phyloP scores from a whole-genome alignment of 2,888 invertebrate species.

The Strigamia maritima region DNA sequence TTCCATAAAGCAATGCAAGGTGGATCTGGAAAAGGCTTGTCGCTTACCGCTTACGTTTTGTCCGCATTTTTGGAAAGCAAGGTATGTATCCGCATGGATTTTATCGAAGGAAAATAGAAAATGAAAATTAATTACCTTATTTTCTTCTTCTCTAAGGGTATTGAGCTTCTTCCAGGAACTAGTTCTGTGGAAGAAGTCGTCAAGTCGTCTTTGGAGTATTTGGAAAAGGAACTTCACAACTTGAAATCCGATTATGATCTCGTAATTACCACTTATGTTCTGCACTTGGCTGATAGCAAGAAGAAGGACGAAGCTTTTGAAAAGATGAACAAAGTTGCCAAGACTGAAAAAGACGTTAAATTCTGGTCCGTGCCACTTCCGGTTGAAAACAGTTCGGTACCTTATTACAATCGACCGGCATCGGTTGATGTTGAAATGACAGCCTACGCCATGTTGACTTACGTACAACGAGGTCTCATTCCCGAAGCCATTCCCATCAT shows the following conservation, averaged over 20 bases:
- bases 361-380: slow-evolving; percentile 73
- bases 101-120: not conserved
- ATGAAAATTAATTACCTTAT: not conserved
- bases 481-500: slow-evolving; percentile 46
- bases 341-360: slow-evolving; percentile 59
- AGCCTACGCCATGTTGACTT: slow-evolving; percentile 51
- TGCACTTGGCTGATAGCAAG: slow-evolving; percentile 31
- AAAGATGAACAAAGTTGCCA: slow-evolving; percentile 37
- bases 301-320: slow-evolving; percentile 43
- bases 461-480: slow-evolving; percentile 46
- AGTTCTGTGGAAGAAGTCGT: not conserved
- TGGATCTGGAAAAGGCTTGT: slow-evolving; percentile 49
- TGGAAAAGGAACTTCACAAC: slow-evolving; percentile 32
- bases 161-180: not conserved
- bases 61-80: slow-evolving; percentile 50
- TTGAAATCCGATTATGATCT: slow-evolving; percentile 35
- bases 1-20: slow-evolving; percentile 54
- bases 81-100: no score
- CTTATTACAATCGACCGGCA: slow-evolving; percentile 47
- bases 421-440: slow-evolving; percentile 45
- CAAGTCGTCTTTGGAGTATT: not conserved
- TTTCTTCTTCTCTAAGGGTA: not conserved
- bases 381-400: slow-evolving; percentile 61
- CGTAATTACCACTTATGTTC: slow-evolving; percentile 20
- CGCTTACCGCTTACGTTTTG: slow-evolving; percentile 52